Evolutionary conservation across 2,797 vertebrate genomes (phyloP), one percentile per base, ranked within the genome.

Genomic region (Hapalemur alaotrensis): DNA sequence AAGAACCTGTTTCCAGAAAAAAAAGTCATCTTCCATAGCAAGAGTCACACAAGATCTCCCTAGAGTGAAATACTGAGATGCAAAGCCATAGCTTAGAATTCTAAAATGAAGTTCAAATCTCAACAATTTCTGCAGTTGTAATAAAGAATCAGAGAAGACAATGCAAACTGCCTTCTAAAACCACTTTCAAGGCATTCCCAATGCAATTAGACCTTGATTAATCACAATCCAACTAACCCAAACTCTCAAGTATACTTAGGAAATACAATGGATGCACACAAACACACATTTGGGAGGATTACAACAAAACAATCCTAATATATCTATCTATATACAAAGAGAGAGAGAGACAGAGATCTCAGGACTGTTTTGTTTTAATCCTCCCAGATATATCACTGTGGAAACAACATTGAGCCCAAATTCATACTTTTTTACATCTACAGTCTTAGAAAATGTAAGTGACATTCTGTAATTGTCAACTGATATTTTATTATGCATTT

Each of bases 81-180:
- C 41, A 92, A 81, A 87, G 69, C 52, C 84, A 94, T 0, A 46
- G 46, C 43, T 69, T 80, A 57, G 50, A 91, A 94, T 65, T 86
- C 67, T 81, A 38, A 93, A 95, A 84, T n/a, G 52, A 95, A 96
- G 48, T 22, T 92, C 75, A 70, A 93, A 81, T 25, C 41, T 83
- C 54, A 65, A 91, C 13, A 54, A 94, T 88, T 93, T 91, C 86
- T 79, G 7, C 2, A 89, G 25, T 38, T 76, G 75, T 9, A 78
- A 54, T 63, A 52, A 78, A 91, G 32, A 87, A 79, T 67, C 38
- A 86, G 73, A 92, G 6, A 95, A 72, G 28, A 84, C 35, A 75
- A 95, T 70, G 57, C 43, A 90, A 80, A 90, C 6, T 76, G 50
- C 30, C 86, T 86, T 69, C 80, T 63, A 84, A 63, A 87, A 81